phyloP scores from a whole-genome alignment of 2,888 invertebrate genomes.

The Meganola albula region DNA sequence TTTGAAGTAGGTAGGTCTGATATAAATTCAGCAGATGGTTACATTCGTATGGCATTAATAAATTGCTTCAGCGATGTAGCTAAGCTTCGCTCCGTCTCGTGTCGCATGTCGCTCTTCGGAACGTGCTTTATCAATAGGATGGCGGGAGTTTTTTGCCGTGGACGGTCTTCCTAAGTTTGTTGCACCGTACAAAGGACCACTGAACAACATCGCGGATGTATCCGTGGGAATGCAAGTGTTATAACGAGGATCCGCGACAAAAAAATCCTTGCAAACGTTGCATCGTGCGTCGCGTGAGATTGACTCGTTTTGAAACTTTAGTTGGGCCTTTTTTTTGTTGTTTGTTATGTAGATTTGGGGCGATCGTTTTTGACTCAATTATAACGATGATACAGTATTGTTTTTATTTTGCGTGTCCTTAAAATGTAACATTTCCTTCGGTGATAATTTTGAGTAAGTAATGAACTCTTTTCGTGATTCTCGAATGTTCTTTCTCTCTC shows the following conservation, averaged over 20 bases:
- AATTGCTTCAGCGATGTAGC: slow-evolving; percentile 27
- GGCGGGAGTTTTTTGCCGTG: slow-evolving; percentile 39
- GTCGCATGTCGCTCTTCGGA: slow-evolving; percentile 38
- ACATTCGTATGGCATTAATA: slow-evolving; percentile 18
- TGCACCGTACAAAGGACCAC: slow-evolving; percentile 32
- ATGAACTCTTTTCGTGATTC: too few species aligned
- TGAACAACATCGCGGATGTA: slow-evolving; percentile 36
- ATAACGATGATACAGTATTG: too few species aligned
- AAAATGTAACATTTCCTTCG: slow-evolving; percentile 20
- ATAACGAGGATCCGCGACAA: slow-evolving; percentile 28
- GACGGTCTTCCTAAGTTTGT: slow-evolving; percentile 23
- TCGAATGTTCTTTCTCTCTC: too few species aligned
- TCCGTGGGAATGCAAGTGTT: slow-evolving; percentile 53
- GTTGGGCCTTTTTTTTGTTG: slow-evolving; percentile 31
- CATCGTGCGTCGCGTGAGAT: slow-evolving; percentile 36
- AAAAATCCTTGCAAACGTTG: slow-evolving; percentile 22
- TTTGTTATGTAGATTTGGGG: slow-evolving; percentile 26
- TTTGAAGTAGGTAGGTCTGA: too few species aligned
- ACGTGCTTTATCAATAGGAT: slow-evolving; percentile 53
- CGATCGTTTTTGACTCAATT: too few species aligned
- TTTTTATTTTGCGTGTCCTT: too few species aligned
- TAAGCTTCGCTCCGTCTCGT: slow-evolving; percentile 32
- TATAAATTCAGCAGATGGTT: too few species aligned
- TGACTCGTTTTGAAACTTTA: slow-evolving; percentile 27
- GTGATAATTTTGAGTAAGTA: too few species aligned